Percentiles rank a stretch among this genome's conserved stretches.
Conservation (phyloP, 2,797 vertebrate species). For the Poecilia gillii region DNA sequence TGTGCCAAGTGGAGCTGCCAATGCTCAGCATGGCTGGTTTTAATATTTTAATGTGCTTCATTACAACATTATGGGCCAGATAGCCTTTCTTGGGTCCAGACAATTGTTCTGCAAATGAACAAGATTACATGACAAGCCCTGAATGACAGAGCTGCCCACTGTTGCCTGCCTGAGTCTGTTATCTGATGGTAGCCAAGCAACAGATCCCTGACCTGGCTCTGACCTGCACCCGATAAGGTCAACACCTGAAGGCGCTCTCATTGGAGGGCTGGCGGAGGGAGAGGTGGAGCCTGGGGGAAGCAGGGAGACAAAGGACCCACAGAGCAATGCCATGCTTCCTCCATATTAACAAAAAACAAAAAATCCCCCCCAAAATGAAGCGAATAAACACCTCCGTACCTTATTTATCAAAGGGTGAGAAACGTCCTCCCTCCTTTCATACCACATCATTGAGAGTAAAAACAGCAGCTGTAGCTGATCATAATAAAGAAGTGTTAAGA, state of each 20-base stretch:
- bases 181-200: constrained; percentile 88
- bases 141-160: constrained; percentile 80
- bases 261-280: constrained; percentile 77
- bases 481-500: constrained; percentile 63
- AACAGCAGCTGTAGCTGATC: constrained; percentile 56
- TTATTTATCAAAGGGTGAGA: constrained; percentile 59
- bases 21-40: constrained; percentile 78
- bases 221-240: constrained; percentile 88
- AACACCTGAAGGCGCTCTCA: constrained; percentile 87
- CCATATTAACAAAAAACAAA: constrained; percentile 67
- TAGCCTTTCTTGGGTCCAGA: constrained; percentile 84
- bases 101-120: constrained; percentile 86
- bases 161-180: constrained; percentile 80
- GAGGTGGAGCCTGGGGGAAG: constrained; percentile 78
- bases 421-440: constrained; percentile 26
- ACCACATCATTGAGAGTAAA: constrained; percentile 52
- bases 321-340: constrained; percentile 74
- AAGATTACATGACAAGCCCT: constrained; percentile 86
- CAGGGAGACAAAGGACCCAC: constrained; percentile 77
- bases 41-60: constrained; percentile 88
- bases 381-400: constrained; percentile 41
- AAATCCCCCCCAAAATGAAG: constrained; percentile 20
- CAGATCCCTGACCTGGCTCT: constrained; percentile 87
- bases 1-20: constrained; percentile 77
- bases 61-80: constrained; percentile 83